Evolutionary conservation across 1,140 invertebrate species (phyloP).

Genomic region (Arion vulgaris): DNA sequence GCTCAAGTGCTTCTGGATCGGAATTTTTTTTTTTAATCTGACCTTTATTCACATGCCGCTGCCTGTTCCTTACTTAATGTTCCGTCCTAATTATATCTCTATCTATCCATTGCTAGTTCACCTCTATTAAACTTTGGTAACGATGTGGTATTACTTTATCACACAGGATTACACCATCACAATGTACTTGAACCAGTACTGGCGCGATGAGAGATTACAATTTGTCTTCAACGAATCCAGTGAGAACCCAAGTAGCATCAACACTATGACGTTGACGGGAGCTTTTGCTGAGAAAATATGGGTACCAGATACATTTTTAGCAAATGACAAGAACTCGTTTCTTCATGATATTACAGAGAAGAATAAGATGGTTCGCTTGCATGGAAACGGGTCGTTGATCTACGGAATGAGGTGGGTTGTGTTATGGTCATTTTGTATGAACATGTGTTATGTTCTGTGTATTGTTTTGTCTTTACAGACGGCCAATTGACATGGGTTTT

Average conservation of each 20-base stretch:
- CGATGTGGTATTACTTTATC: no score
- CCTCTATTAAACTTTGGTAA: no score
- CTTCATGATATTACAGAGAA: constrained; percentile 98
- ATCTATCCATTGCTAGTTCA: no score
- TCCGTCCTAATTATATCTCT: no score
- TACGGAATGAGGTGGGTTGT: constrained; percentile 89
- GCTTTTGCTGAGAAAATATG: constrained; percentile 99
- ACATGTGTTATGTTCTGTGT: not conserved
- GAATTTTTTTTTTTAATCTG: no score
- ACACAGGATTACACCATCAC: constrained; percentile 99
- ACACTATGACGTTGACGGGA: constrained; percentile 87
- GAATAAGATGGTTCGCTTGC: constrained; percentile 94
- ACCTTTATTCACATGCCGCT: no score
- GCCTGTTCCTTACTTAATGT: no score
- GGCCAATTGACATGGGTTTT: no score
- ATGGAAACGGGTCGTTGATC: constrained; percentile 93
- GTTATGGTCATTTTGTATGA: no score
- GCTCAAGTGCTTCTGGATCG: no score
- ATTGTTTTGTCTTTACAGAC: no score
- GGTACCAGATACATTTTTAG: constrained; percentile 99
- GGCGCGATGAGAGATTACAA: constrained; percentile 94
- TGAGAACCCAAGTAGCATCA: constrained; percentile 62
- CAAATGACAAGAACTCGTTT: constrained; percentile 98
- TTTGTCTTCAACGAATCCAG: constrained; percentile 76
- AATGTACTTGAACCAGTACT: constrained; percentile 98